A percentile compares a stretch with the other conserved stretches of the same genome.
Evolutionary conservation across 2,113 vertebrate species (phyloP).

Genomic region (Spilogale gracilis): DNA sequence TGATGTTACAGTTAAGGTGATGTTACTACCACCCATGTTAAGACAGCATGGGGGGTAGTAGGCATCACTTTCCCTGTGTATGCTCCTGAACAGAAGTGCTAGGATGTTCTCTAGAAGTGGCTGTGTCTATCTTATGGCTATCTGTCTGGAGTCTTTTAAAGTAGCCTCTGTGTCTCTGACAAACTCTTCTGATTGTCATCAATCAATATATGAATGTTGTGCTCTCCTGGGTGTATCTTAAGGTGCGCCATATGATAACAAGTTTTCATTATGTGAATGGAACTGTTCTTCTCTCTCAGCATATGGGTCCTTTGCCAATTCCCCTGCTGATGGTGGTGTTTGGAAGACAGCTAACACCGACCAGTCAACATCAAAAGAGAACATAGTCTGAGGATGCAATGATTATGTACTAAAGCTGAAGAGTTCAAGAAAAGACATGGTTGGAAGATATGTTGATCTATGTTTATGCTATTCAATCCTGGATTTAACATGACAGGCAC

Average conservation of each 20-base stretch:
- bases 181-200: not conserved
- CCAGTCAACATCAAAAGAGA: not conserved
- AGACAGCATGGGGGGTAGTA: not conserved
- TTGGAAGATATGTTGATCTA: not conserved
- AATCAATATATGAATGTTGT: not conserved
- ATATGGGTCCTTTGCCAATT: not conserved
- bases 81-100: not conserved
- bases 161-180: not conserved
- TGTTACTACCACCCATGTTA: not conserved
- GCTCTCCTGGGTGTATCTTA: not conserved
- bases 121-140: not conserved
- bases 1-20: too few species aligned
- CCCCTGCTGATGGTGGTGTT: not conserved
- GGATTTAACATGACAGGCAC: not conserved
- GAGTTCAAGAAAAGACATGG: not conserved
- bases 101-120: not conserved
- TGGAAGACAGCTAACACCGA: not conserved
- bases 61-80: not conserved
- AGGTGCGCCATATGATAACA: not conserved
- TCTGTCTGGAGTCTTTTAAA: slow-evolving; percentile 11
- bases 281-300: not conserved
- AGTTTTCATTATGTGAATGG: not conserved
- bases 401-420: not conserved
- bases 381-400: not conserved
- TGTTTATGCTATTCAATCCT: not conserved